Evolutionary conservation across 1,140 invertebrate genomes (phyloP), one percentile per base, ranked within the genome.

Genomic region (Drosophila rufa): DNA sequence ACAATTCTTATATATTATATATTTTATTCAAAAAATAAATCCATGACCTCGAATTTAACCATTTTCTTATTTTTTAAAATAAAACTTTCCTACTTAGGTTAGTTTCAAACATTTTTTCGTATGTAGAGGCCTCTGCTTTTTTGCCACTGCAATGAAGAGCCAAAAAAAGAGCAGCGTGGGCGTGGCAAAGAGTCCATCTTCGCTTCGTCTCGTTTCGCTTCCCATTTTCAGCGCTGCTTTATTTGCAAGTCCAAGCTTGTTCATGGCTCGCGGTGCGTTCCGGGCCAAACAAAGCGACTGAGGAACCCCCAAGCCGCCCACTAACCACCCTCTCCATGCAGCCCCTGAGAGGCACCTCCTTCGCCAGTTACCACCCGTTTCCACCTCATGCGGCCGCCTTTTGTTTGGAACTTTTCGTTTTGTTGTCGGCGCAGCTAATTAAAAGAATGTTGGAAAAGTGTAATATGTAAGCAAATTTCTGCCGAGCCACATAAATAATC

Each of bases 391-490:
- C 27, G 8, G 50, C 50, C 45, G 84, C 77, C 77, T 58, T 82
- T 89, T 83, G 80, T 87, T 84, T 68, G 81, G 57, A 83, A 57
- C 53, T 67, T 84, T 80, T 62, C 51, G 55, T 76, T 83, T 79
- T 82, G 61, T 77, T 78, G 62, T 71, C 66, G 77, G 79, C 40
- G 68, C 61, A 51, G 84, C 84, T 87, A 87, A 87, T 87, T 87
- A 87, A 87, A 87, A 70, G 76, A 84, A 78, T 87, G 86, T 89
- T 79, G 78, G 66, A 67, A 68, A 73, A 84, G 65, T 87, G 83
- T 87, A 83, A 86, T 83, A 70, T 86, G 83, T 83, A 89, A 79
- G 84, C 66, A 79, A 87, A 83, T 83, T 89, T 83, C 60, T 64
- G 68, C 60, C 68, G 30, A 71, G 77, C 46, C 71, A 65, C 80